These are phyloP conservation scores for Leptinotarsa juncta DNA, from an alignment of 2,888 invertebrate species.

Conservation along the genomic window DNA sequence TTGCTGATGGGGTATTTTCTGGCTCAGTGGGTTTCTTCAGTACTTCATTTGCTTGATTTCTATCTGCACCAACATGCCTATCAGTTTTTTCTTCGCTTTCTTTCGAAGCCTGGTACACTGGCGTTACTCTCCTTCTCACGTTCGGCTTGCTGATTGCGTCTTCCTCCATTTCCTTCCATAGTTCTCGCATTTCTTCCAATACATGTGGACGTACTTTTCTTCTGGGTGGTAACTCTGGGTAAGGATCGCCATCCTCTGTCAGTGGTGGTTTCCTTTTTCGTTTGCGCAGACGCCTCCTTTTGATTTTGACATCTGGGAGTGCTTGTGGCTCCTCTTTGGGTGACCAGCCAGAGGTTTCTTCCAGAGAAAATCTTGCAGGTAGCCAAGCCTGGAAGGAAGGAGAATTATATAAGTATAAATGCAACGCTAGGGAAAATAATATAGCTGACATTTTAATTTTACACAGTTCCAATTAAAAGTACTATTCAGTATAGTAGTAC, in stretches of 20 bases:
- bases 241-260: constrained; percentile 14
- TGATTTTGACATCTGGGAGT: constrained; percentile 51
- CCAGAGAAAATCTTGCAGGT: constrained; percentile 60
- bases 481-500: too few relatives aligned
- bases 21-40: constrained; percentile 14
- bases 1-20: background rate
- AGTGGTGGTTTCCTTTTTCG: constrained; percentile 64
- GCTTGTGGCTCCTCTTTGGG: constrained; percentile 52
- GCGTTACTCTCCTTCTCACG: constrained; percentile 55
- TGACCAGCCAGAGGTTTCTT: constrained; percentile 59
- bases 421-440: too few relatives aligned
- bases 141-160: constrained; percentile 52
- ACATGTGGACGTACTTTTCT: constrained; percentile 60
- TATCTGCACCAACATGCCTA: background rate
- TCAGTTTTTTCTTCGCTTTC: constrained; percentile 31
- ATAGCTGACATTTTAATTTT: too few relatives aligned
- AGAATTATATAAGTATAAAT: background rate
- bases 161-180: constrained; percentile 58
- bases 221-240: constrained; percentile 44
- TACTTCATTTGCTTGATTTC: background rate
- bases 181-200: constrained; percentile 53
- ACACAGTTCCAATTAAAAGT: too few relatives aligned
- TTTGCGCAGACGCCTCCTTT: constrained; percentile 70
- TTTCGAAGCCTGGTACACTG: constrained; percentile 47
- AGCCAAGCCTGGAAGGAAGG: constrained; percentile 69